phyloP scores from a whole-genome alignment of 2,888 invertebrate species.

The Synergus umbraculus region DNA sequence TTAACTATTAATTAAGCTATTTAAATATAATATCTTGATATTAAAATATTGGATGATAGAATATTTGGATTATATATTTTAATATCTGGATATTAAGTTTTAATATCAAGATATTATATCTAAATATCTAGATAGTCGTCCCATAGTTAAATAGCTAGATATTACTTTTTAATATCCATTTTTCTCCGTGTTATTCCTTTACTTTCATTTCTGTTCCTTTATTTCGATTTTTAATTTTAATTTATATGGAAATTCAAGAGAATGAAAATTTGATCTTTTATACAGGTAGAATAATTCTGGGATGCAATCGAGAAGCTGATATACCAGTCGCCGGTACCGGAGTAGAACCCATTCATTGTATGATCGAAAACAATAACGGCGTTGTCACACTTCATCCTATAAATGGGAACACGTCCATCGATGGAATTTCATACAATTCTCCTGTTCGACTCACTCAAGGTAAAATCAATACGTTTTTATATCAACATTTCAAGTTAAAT shows the following conservation, averaged over 20 bases:
- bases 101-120: too few relatives aligned
- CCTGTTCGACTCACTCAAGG: conserved; percentile 91
- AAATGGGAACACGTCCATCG: conserved; percentile 85
- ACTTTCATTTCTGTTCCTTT: too few relatives aligned
- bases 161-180: too few relatives aligned
- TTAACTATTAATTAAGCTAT: too few relatives aligned
- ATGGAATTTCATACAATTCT: conserved; percentile 85
- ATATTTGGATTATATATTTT: too few relatives aligned
- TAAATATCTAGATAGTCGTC: too few relatives aligned
- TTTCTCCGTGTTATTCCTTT: too few relatives aligned
- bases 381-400: conserved; percentile 91
- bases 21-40: too few relatives aligned
- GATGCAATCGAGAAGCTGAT: conserved; percentile 88
- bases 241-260: conserved; percentile 36
- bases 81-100: too few relatives aligned
- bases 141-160: too few relatives aligned
- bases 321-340: conserved; percentile 92
- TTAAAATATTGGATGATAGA: too few relatives aligned
- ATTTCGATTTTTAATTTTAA: not conserved
- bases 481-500: conserved; percentile 40
- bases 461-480: conserved; percentile 68
- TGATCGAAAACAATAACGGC: conserved; percentile 90
- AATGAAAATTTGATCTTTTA: conserved; percentile 36
- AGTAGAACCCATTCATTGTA: conserved; percentile 90
- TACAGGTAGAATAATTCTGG: conserved; percentile 89